These are phyloP conservation scores for Eolophus roseicapilla DNA, from an alignment of 2,113 vertebrate genomes.

Conservation along the genomic window DNA sequence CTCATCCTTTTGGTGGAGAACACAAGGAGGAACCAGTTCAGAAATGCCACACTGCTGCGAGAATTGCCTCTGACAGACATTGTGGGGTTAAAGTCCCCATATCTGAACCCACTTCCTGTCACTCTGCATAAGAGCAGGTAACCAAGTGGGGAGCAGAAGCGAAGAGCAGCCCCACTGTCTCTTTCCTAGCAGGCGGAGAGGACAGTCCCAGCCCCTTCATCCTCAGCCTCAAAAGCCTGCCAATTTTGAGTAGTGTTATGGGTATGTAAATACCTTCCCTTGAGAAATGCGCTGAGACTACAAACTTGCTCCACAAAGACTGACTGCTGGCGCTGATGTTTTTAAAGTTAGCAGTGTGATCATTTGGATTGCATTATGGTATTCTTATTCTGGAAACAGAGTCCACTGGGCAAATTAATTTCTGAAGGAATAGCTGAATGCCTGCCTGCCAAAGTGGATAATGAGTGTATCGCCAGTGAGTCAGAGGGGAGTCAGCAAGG, in stretches of 20 bases:
- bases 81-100: background rate
- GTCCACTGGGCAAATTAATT: slow-evolving; percentile 15
- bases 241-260: background rate
- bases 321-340: background rate
- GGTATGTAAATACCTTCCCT: background rate
- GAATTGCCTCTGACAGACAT: background rate
- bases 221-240: background rate
- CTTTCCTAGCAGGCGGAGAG: background rate
- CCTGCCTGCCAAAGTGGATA: background rate
- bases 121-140: background rate
- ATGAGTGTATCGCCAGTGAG: background rate
- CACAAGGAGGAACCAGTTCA: background rate
- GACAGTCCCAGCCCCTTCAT: background rate
- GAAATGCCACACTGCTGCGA: rapidly evolving
- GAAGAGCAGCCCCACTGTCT: background rate
- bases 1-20: background rate
- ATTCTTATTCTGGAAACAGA: background rate
- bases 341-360: background rate
- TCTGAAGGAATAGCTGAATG: slow-evolving; percentile 9
- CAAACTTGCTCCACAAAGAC: background rate
- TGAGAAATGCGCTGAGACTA: background rate
- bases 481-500: background rate
- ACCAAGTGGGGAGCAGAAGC: background rate
- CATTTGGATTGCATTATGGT: background rate
- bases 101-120: background rate